phyloP scores from a whole-genome alignment of 2,888 invertebrate genomes.

The Carabus problematicus region DNA sequence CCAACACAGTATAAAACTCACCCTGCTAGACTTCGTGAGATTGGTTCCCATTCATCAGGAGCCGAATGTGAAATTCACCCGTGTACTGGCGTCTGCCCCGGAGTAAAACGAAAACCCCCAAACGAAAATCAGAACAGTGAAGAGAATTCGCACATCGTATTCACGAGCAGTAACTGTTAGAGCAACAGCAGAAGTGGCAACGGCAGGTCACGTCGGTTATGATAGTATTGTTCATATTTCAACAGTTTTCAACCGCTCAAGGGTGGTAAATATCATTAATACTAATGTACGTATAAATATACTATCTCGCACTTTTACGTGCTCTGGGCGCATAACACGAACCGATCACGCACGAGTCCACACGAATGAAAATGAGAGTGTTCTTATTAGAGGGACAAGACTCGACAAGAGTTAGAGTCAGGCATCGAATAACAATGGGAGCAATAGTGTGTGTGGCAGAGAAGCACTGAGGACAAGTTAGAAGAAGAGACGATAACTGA shows the following conservation, averaged over 20 bases:
- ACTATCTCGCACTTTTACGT: slow-evolving; percentile 4
- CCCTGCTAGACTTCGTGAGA: slow-evolving; percentile 60
- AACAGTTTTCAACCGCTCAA: not conserved
- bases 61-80: not conserved
- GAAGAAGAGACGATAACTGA: too few species aligned
- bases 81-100: not conserved
- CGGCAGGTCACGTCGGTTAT: not conserved
- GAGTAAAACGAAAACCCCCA: slow-evolving; percentile 2
- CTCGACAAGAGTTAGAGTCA: not conserved
- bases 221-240: slow-evolving; percentile 5
- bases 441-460: not conserved
- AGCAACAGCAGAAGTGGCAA: not conserved
- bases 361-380: slow-evolving; percentile 17
- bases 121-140: not conserved
- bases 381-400: not conserved
- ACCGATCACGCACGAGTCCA: not conserved
- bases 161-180: too few species aligned
- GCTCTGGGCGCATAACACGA: not conserved
- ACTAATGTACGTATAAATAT: slow-evolving; percentile 7
- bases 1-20: slow-evolving; percentile 51
- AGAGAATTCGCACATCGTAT: too few species aligned
- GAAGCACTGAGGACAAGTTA: not conserved
- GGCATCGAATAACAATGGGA: not conserved
- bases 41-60: slow-evolving; percentile 62
- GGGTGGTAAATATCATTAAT: slow-evolving; percentile 12